Evolutionary conservation across 2,113 vertebrate genomes (phyloP), one percentile per base, ranked within the genome.

Genomic region (Gymnocephalus cernua): DNA sequence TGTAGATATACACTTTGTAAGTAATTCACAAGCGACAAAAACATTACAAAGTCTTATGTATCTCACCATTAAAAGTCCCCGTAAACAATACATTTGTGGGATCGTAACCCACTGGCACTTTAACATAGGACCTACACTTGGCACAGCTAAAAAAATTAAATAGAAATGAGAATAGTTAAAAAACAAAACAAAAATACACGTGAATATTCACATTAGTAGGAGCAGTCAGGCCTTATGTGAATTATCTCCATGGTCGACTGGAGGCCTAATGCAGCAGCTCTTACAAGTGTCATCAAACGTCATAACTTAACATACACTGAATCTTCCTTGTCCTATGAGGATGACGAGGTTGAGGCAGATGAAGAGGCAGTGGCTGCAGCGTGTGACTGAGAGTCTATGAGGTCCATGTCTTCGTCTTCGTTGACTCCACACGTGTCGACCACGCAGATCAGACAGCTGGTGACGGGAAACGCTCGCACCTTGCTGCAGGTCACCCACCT

Each of bases 361-460:
- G 90, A 44, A n/a, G 89, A 11, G 1, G 85, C 44, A 7, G 75
- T 0, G 23, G 88, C 2, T 6, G 68, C 78, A 8, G 71, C 7
- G 6, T 86, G 87, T 3, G 84, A 79, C 77, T 93, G 93, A 29
- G 90, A 90, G 80, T 92, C 92, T 45, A 93, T 89, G 23, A 93
- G 75, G 25, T 92, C 93, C 86, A 91, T 88, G 84, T 93, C 86
- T 65, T 95, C 94, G 73, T 99, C 97, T 93, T 99, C 98, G 62
- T 99, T 99, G 91, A 97, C 97, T 23, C 98, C 98, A 62, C 98
- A 99, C 11, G 96, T 99, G 93, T 99, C 98, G 64, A 99, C 97
- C 77, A 99, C 97, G 86, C 98, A 99, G 90, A 99, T 99, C 79
- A 99, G 95, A 89, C 97, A 98, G 91, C 97, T 99, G 19, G 98